phyloP scores from a whole-genome alignment of 2,113 vertebrate species.

The Lonchura striata region DNA sequence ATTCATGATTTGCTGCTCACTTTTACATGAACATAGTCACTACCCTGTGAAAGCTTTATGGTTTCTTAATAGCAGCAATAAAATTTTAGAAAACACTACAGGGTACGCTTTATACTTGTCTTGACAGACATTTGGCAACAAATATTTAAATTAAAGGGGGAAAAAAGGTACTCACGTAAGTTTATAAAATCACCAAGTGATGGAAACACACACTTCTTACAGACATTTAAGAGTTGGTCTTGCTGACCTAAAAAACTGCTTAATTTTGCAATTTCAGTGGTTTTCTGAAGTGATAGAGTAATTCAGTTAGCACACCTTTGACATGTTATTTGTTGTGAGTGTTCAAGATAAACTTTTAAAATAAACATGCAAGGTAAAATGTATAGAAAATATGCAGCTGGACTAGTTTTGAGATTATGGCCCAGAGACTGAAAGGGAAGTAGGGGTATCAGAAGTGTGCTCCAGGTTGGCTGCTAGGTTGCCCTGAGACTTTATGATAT shows the following conservation, averaged over 20 bases:
- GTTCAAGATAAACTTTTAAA: neutral
- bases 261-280: neutral
- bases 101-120: neutral
- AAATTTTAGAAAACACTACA: conserved; percentile 15
- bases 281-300: neutral
- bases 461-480: neutral
- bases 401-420: neutral
- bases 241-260: neutral
- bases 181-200: neutral
- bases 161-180: neutral
- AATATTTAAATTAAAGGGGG: neutral
- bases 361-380: neutral
- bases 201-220: neutral
- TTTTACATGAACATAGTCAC: neutral
- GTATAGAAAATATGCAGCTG: neutral
- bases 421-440: neutral
- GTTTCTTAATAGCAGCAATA: conserved; percentile 32
- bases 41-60: neutral
- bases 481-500: neutral
- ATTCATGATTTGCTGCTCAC: neutral
- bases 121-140: conserved; percentile 9
- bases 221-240: neutral
- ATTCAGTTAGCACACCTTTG: neutral
- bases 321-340: neutral
- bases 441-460: neutral